Conservation (phyloP, 2,797 vertebrate species). For the Varecia variegata region DNA sequence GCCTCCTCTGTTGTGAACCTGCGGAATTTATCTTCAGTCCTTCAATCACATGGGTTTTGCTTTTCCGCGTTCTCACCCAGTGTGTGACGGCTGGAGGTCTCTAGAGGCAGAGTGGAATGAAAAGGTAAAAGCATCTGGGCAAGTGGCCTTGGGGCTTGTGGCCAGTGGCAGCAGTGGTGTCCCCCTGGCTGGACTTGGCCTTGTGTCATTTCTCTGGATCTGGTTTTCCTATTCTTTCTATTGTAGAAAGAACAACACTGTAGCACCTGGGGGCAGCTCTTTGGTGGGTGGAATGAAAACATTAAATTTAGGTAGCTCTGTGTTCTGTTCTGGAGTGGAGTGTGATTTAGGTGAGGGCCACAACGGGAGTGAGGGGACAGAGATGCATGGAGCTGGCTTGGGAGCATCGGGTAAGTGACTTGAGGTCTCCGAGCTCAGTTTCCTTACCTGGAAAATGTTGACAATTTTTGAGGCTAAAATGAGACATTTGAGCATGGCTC, state of each 20-base stretch:
- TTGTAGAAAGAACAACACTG: background rate
- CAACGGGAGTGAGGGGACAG: background rate
- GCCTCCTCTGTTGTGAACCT: constrained; percentile 41
- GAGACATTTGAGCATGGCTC: background rate
- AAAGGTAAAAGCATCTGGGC: background rate
- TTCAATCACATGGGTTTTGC: constrained; percentile 50
- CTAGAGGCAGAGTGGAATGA: background rate
- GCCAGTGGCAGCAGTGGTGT: too few relatives aligned
- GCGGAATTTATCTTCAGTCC: constrained; percentile 50
- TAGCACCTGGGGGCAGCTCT: background rate
- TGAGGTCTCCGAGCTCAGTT: background rate
- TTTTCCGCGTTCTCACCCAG: constrained; percentile 42
- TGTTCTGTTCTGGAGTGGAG: background rate
- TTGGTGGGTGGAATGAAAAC: background rate
- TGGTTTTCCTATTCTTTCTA: background rate
- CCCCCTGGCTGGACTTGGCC: background rate
- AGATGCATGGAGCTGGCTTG: background rate
- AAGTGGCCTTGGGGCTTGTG: background rate
- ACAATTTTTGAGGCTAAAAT: background rate
- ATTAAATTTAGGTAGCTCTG: background rate
- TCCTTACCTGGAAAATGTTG: background rate
- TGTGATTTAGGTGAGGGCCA: background rate
- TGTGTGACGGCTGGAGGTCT: constrained; percentile 6
- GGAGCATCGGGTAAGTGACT: background rate
- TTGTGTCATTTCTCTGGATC: background rate